Evolutionary conservation across 2,113 vertebrate genomes (phyloP), one percentile per base, ranked within the genome.

Genomic region (Nycticebus coucang): DNA sequence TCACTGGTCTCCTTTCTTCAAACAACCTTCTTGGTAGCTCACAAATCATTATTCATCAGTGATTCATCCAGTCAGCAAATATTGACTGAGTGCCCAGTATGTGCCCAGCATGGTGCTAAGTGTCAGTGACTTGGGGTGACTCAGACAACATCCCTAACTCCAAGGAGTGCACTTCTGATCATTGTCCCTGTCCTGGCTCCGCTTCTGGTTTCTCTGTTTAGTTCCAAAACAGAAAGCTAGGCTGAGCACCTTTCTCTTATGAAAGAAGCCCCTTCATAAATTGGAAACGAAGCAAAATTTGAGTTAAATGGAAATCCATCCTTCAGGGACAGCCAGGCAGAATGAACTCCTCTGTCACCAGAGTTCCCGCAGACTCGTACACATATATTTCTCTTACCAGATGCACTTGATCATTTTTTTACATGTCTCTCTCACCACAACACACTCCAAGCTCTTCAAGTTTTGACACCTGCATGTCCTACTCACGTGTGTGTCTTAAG

Each of bases 211-310:
- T 91, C 71, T 87, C 57, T 82, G 11, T 84, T 60, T 59, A 13
- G 33, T 37, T 87, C 72, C 75, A 71, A 96, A 91, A 87, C 53
- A 82, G 72, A 95, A 15, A 33, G 17, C 74, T 83, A 35, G 71
- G 41, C n/a, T 75, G 4, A 45, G 50, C n/a, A 21, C 5, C 37
- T 10, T 13, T 83, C n/a, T 87, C 37, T 13, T 35, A 35, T 45
- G 22, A 93, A 28, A 14, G 60, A 85, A 78, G 13, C 13, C 15
- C 17, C 28, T 87, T 45, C 17, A 94, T 30, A 57, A 60, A 85
- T 22, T 68, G 33, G 69, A 80, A 93, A 87, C 59, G 30, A 85
- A 88, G 53, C n/a, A 74, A 89, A 92, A 33, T 59, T 9, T 82
- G 35, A 53, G 4, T 35, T 37, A 72, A 24, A 26, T 60, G 19